Evolutionary conservation across 2,797 vertebrate genomes (phyloP).

Genomic region (Amazona finschi): DNA sequence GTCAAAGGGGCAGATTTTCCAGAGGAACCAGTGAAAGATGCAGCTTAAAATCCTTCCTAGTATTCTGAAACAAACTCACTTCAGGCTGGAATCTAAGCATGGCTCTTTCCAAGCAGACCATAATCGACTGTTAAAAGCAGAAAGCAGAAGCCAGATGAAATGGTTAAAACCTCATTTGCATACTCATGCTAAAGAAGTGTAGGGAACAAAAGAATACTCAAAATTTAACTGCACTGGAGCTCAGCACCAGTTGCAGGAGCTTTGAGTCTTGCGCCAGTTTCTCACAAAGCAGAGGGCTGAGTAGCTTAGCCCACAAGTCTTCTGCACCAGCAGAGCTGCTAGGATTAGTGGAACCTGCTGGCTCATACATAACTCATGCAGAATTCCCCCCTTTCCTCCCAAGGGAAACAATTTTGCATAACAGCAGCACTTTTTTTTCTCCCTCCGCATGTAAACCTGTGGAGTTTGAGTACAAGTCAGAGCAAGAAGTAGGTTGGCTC

Average conservation of each 20-base stretch:
- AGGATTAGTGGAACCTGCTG: slow-evolving; percentile 48
- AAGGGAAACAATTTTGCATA: slow-evolving; percentile 51
- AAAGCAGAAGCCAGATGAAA: not conserved
- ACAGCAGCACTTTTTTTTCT: not conserved
- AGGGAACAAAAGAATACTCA: not conserved
- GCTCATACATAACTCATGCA: slow-evolving; percentile 50
- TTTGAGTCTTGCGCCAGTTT: slow-evolving; percentile 2
- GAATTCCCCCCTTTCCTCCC: slow-evolving; percentile 45
- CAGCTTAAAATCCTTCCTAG: not conserved
- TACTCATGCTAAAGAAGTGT: not conserved
- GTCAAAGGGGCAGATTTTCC: not conserved
- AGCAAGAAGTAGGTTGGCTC: slow-evolving; percentile 51
- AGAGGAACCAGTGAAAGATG: not conserved
- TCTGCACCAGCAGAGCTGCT: not conserved
- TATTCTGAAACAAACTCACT: not conserved
- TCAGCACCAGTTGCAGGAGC: not conserved
- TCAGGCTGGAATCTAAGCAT: not conserved
- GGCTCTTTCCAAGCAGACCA: not conserved
- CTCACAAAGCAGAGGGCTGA: slow-evolving; percentile 26
- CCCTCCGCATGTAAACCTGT: not conserved
- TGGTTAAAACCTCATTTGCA: not conserved
- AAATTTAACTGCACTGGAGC: not conserved
- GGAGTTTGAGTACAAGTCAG: slow-evolving; percentile 37
- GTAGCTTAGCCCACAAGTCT: not conserved
- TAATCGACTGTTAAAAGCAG: not conserved